A percentile compares a stretch with the other conserved stretches of the same genome.
Conservation (phyloP, 2,888 invertebrate species). For the Osedax fenrisi region DNA sequence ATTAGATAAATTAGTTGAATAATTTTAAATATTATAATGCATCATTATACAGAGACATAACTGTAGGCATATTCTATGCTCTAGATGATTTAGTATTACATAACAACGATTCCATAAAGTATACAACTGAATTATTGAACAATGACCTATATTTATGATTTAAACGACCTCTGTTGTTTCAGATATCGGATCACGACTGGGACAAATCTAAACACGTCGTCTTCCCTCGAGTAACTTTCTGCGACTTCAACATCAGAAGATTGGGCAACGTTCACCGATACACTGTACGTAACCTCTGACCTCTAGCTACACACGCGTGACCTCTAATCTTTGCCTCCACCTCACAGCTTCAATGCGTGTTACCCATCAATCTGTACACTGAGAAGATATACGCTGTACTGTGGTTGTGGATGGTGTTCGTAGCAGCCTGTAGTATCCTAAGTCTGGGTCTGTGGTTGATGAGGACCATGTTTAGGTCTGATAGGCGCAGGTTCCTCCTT, state of each 20-base stretch:
- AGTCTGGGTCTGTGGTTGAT: conserved; percentile 31
- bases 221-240: conserved; percentile 35
- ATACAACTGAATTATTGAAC: too few species aligned
- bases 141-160: too few species aligned
- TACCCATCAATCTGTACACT: conserved; percentile 35
- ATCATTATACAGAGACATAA: too few species aligned
- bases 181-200: conserved; percentile 30
- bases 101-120: too few species aligned
- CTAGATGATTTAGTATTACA: too few species aligned
- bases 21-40: too few species aligned
- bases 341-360: conserved; percentile 29
- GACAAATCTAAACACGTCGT: conserved; percentile 33
- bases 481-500: conserved; percentile 23
- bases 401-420: conserved; percentile 34
- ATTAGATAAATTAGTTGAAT: too few species aligned
- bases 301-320: background rate
- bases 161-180: too few species aligned
- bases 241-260: conserved; percentile 32
- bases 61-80: too few species aligned
- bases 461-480: conserved; percentile 12
- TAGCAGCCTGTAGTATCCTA: conserved; percentile 27
- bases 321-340: background rate
- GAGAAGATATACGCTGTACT: conserved; percentile 36
- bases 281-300: conserved; percentile 22
- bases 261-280: conserved; percentile 28